Evolutionary conservation across 2,113 vertebrate species (phyloP).

Genomic region (Phocoena phocoena): DNA sequence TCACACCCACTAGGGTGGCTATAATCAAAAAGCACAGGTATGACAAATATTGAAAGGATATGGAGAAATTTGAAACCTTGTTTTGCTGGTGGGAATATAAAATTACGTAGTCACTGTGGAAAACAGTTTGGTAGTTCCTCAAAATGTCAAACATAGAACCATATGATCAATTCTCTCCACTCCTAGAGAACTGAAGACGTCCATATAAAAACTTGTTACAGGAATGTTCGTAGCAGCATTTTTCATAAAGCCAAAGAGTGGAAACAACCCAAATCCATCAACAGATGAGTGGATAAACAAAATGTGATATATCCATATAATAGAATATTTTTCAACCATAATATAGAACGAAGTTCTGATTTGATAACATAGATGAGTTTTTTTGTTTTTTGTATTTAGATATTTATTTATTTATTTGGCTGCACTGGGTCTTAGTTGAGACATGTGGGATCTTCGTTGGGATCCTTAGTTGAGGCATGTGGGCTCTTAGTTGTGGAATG

Average conservation of each 20-base stretch:
- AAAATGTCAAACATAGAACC: not conserved
- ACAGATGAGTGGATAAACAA: not conserved
- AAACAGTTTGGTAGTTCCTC: not conserved
- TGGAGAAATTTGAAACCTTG: not conserved
- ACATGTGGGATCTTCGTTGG: no score
- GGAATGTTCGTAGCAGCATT: not conserved
- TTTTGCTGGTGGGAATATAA: not conserved
- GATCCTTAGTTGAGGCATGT: no score
- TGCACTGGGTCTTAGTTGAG: no score
- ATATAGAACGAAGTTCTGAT: not conserved
- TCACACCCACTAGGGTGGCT: not conserved
- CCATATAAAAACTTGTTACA: not conserved
- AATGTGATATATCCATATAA: not conserved
- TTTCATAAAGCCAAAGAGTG: not conserved
- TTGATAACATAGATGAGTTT: not conserved
- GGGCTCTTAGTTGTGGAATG: no score
- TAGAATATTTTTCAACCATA: not conserved
- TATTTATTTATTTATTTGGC: no score
- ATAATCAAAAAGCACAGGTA: not conserved
- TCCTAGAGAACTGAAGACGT: not conserved
- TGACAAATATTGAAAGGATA: not conserved
- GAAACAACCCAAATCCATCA: not conserved
- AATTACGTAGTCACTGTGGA: not conserved
- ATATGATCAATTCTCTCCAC: not conserved
- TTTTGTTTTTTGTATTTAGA: no score